Evolutionary conservation across 2,888 invertebrate species (phyloP), one percentile per base, ranked within the genome.

Genomic region (Thysanoteuthis rhombus): DNA sequence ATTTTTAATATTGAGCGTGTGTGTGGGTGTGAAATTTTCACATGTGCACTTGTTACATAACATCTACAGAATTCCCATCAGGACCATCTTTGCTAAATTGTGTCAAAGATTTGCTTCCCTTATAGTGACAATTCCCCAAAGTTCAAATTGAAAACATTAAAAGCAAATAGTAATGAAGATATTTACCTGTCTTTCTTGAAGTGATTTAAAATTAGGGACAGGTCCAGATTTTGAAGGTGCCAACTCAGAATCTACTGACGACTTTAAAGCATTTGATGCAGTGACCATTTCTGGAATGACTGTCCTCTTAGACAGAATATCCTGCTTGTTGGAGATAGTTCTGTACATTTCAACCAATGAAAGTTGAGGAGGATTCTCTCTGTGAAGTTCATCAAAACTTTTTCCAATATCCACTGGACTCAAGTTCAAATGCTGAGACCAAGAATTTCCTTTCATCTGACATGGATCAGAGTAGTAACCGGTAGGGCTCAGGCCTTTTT

Each of bases 181-280:
- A 93, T 94, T 90, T 92, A 96, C 96, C 95, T 96, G 96, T 94
- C 96, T 96, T 93, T 96, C 96, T 39, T 95, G 96, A 45, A 96
- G 94, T 8, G 96, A 96, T 92, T 95, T 95, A 93, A 95, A 96
- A 28, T 95, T 95, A 16, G 96, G 96, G 38, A 96, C 95, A n/a
- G 95, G 94, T 19, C 96, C 96, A 39, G 96, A 94, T 40, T 95
- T 95, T n/a, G 95, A 93, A 42, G 95, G 90, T 8, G 93, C 89
- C 25, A 89, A 47, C n/a, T 47, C 47, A 45, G 32, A n/a, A 38
- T 92, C 92, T 45, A 75, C 32, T n/a, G n/a, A n/a, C 12, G 32
- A 93, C 93, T 89, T 90, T 16, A 36, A 75, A 75, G n/a, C 75
- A 36, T 75, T n/a, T n/a, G 36, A n/a, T 75, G 16, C 12, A 10